Base-by-base conservation (phyloP, 2,888 invertebrate species). In the Aspidiotus destructor region DNA sequence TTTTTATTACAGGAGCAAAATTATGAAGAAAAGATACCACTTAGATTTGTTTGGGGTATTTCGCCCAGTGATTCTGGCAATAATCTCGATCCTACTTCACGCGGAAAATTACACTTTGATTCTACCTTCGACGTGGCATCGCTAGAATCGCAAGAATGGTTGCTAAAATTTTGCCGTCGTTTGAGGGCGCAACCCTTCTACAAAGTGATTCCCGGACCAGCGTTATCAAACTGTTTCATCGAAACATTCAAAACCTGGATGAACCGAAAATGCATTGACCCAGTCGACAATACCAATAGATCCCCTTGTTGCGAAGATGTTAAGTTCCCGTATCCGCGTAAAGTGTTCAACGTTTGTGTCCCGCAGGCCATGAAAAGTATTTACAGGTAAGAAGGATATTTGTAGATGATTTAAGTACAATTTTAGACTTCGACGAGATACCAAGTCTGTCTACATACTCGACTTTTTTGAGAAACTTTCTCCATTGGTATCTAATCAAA, bases 31-130 rank as follows among this genome's bases (percentile, higher is more conserved):
- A 84, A 86, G 75, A 81, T 96, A 79, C 93, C 94, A 6, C 78
- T 97, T 57, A 82, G 91, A 68, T 90, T 96, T 79, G 87, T 97
- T 53, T 97, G 93, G 93, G 96, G 96, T 2, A 81, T 95, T 7
- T 78, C 86, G 74, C 86, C 92, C 10, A 79, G 83, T 44, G 95
- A 96, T 76, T 89, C 88, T 77, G 95, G 94, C 5, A 85, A 92
- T 77, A 85, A 86, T 74, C 82, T 93, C 75, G 84, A 95, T 77
- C 95, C 96, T 10, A 80, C 81, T 71, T 85, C 88, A 54, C 84
- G 84, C 73, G 95, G 95, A 3, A 82, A 80, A 65, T 78, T 94
- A 69, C 81, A 84, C 71, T 85, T 88, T 76, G 92, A 96, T 80
- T 81, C 85, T 65, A 80, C 80, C 68, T 96, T 97, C 79, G 87